phyloP scores from a whole-genome alignment of 2,113 vertebrate species.

The Dunckerocampus dactyliophorus region DNA sequence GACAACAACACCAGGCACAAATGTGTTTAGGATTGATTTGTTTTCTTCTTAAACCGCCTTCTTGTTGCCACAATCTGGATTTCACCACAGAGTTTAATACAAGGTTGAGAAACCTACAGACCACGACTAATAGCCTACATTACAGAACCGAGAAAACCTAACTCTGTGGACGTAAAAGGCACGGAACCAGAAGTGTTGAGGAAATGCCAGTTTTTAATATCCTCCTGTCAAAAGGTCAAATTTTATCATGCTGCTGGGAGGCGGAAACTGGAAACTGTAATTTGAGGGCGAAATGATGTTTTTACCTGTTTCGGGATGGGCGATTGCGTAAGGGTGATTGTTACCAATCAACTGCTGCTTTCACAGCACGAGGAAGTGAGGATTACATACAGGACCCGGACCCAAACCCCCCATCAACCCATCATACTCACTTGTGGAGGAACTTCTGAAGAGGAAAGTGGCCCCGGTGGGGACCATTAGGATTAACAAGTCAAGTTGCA shows the following conservation, averaged over 20 bases:
- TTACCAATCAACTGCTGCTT: too few relatives aligned
- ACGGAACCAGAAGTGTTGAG: not conserved
- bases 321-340: too few relatives aligned
- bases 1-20: not conserved
- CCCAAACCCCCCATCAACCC: too few relatives aligned
- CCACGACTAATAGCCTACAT: not conserved
- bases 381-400: too few relatives aligned
- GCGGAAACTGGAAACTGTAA: not conserved
- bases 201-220: not conserved
- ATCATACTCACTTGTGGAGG: too few relatives aligned
- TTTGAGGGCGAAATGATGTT: not conserved
- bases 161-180: not conserved
- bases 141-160: not conserved
- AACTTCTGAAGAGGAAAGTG: too few relatives aligned
- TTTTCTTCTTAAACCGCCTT: not conserved
- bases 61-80: not conserved
- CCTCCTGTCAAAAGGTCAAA: not conserved
- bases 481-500: too few relatives aligned
- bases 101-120: not conserved
- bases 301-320: too few relatives aligned
- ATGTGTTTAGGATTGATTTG: not conserved
- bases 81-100: too few relatives aligned
- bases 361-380: too few relatives aligned
- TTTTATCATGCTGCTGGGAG: not conserved
- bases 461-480: too few relatives aligned